A percentile compares a stretch with the other conserved stretches of the same genome.
phyloP scores from a whole-genome alignment of 2,888 invertebrate genomes.

The Euplexia lucipara region DNA sequence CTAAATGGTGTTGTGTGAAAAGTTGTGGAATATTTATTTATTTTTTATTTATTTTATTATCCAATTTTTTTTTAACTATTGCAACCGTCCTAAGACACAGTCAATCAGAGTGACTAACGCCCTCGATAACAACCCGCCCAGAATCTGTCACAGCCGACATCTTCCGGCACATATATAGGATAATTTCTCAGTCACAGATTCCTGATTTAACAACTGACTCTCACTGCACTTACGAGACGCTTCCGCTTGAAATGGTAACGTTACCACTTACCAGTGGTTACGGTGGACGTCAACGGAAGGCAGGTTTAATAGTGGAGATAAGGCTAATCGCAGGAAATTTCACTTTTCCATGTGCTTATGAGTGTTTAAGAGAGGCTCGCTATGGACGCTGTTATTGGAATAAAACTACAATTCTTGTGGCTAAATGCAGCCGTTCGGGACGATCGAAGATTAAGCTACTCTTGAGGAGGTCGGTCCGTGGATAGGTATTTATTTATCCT shows the following conservation, averaged over 20 bases:
- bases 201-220: constrained; percentile 28
- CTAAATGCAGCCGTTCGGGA: no score
- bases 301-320: constrained; percentile 6
- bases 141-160: constrained; percentile 9
- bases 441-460: no score
- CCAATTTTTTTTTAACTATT: no score
- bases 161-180: constrained; percentile 25
- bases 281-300: constrained; percentile 21
- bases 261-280: constrained; percentile 29
- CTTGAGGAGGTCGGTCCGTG: no score
- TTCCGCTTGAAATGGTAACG: constrained; percentile 47
- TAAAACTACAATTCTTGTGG: no score
- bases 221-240: constrained; percentile 26
- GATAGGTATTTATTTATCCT: no score
- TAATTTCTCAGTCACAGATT: constrained; percentile 32
- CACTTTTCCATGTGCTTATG: constrained; percentile 13
- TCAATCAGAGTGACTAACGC: neutral
- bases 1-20: no score
- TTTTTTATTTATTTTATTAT: no score
- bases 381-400: no score
- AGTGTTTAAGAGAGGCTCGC: neutral
- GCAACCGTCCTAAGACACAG: no score
- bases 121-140: neutral
- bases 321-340: constrained; percentile 44
- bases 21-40: no score